phyloP scores from a whole-genome alignment of 1,140 invertebrate species.

The Apis cerana region DNA sequence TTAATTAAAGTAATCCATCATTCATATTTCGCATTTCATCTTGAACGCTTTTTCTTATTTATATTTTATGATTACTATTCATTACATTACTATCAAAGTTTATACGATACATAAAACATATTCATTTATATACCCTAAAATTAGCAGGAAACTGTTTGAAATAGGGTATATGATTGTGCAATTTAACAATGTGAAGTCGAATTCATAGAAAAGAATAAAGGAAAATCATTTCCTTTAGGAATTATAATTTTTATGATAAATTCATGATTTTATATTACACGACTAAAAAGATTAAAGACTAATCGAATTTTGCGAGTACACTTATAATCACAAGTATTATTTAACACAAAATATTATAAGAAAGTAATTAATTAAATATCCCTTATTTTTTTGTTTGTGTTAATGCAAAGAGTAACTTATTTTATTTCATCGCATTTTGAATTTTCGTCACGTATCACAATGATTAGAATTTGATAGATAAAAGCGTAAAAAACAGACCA shows the following conservation, averaged over 20 bases:
- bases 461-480: conserved; percentile 33
- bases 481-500: conserved; percentile 39
- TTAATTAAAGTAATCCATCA: conserved; percentile 44
- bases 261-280: conserved; percentile 12
- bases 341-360: conserved; percentile 29
- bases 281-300: conserved; percentile 31
- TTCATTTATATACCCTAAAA: conserved; percentile 35
- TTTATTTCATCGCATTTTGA: background rate
- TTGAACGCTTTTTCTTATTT: conserved; percentile 24
- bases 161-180: conserved; percentile 46
- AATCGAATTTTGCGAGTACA: conserved; percentile 21
- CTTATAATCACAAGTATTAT: conserved; percentile 22
- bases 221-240: conserved; percentile 28
- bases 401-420: conserved; percentile 40
- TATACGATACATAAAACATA: conserved; percentile 50
- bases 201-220: conserved; percentile 22
- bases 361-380: conserved; percentile 40
- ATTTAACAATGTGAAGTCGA: conserved; percentile 45
- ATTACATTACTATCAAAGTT: conserved; percentile 47
- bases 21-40: conserved; percentile 3
- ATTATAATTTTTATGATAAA: background rate
- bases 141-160: conserved; percentile 33
- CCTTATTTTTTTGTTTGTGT: conserved; percentile 26
- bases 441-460: conserved; percentile 36
- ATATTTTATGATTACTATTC: conserved; percentile 53